Evolutionary conservation across 2,888 invertebrate genomes (phyloP).

Genomic region (Sarcophaga rosellei): DNA sequence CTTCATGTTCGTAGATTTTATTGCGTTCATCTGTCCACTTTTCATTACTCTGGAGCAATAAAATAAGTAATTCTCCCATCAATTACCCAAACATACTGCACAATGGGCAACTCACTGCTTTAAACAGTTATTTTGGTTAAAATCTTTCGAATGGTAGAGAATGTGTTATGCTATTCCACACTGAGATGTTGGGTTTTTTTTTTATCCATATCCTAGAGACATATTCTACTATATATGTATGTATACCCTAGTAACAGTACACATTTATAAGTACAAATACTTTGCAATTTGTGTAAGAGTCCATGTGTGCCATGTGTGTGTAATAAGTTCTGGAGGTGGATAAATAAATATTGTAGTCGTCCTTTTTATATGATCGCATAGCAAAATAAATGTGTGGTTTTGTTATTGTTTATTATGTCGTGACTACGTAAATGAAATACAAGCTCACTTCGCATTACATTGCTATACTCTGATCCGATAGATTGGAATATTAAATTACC

Average conservation of each 20-base stretch:
- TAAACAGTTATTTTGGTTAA: too few relatives aligned
- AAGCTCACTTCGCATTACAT: constrained; percentile 4
- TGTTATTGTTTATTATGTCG: constrained; percentile 60
- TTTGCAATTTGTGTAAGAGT: too few relatives aligned
- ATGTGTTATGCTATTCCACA: too few relatives aligned
- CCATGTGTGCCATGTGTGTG: not conserved
- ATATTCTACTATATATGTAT: too few relatives aligned
- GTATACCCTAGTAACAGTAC: too few relatives aligned
- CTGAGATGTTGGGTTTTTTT: too few relatives aligned
- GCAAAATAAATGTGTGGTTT: constrained; percentile 50
- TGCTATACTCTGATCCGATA: not conserved
- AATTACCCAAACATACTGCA: constrained; percentile 2
- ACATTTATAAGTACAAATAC: too few relatives aligned
- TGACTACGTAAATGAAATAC: constrained; percentile 46
- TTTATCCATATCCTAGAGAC: too few relatives aligned
- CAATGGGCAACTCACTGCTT: not conserved
- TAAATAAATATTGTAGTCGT: not conserved
- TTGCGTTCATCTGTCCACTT: constrained; percentile 35
- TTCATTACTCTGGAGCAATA: constrained; percentile 43
- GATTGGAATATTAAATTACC: constrained; percentile 1
- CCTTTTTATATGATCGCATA: constrained; percentile 8
- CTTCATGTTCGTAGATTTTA: constrained; percentile 47
- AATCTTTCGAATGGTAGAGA: too few relatives aligned
- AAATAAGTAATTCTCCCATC: constrained; percentile 40
- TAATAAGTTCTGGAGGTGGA: not conserved